These are phyloP conservation scores for Eretmochelys imbricata DNA, from an alignment of 2,113 vertebrate genomes.

Conservation along the genomic window DNA sequence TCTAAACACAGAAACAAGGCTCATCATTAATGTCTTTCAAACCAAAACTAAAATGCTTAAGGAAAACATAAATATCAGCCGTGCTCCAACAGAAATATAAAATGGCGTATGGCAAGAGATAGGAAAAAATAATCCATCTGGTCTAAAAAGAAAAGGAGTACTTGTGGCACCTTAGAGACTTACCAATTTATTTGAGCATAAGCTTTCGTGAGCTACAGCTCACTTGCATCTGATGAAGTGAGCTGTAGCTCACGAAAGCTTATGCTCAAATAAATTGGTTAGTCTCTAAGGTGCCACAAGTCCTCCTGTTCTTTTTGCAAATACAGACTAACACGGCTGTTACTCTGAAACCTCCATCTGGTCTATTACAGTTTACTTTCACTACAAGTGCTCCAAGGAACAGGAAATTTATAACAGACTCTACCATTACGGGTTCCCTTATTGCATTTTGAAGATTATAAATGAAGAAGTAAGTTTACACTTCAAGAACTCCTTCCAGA, in stretches of 20 bases:
- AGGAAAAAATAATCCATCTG: neutral
- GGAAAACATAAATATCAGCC: neutral
- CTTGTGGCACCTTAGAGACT: too few species aligned
- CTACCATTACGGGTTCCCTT: neutral
- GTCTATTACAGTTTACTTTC: neutral
- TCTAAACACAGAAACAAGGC: neutral
- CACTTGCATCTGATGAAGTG: too few species aligned
- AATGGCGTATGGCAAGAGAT: neutral
- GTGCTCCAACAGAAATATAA: neutral
- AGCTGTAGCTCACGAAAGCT: too few species aligned
- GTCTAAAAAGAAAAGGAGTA: neutral
- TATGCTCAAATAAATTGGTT: too few species aligned
- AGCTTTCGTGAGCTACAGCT: too few species aligned
- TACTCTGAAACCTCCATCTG: neutral
- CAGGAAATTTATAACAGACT: neutral
- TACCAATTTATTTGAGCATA: too few species aligned
- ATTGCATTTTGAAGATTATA: neutral
- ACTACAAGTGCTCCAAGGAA: neutral
- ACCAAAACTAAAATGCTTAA: neutral
- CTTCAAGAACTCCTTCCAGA: neutral
- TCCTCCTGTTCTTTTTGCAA: too few species aligned
- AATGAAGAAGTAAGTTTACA: neutral
- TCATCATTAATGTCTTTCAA: neutral
- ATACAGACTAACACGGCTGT: too few species aligned
- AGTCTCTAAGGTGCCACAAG: too few species aligned